phyloP scores from a whole-genome alignment of 2,113 vertebrate species.

The Lates calcarifer region DNA sequence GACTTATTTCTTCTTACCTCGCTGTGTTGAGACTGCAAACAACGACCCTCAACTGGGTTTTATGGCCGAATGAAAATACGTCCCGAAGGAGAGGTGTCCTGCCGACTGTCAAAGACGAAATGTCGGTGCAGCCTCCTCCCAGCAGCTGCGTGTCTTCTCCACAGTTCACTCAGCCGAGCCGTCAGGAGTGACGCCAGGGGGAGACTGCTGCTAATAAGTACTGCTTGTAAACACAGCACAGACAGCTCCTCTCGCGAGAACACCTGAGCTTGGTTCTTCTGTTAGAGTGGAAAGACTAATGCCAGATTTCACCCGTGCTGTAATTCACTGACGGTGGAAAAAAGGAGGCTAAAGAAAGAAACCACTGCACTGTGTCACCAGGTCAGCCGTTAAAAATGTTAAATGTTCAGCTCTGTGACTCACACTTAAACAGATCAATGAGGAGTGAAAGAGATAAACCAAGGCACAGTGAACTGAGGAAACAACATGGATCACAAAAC shows the following conservation, averaged over 20 bases:
- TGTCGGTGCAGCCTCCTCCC: constrained; percentile 43
- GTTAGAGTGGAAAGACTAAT: not conserved
- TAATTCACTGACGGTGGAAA: not conserved
- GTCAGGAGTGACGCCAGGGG: constrained; percentile 48
- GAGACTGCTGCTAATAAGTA: constrained; percentile 71
- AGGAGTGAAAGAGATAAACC: not conserved
- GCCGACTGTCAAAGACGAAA: constrained; percentile 40
- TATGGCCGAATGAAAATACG: not conserved
- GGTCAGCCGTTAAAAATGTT: too few relatives aligned
- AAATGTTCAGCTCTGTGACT: not conserved
- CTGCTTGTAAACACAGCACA: constrained; percentile 50
- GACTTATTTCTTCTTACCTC: not conserved
- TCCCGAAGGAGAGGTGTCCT: not conserved
- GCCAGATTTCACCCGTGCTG: not conserved
- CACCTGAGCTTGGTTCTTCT: not conserved
- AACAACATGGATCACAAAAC: not conserved
- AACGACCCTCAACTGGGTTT: not conserved
- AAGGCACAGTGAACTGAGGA: too few relatives aligned
- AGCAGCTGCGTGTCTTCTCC: not conserved
- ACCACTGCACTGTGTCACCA: not conserved
- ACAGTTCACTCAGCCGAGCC: constrained; percentile 22
- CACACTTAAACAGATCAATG: not conserved
- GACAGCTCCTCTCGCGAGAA: constrained; percentile 64
- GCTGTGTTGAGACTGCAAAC: not conserved
- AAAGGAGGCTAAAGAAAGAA: not conserved